A percentile compares a stretch with the other conserved stretches of the same genome.
Conservation (phyloP, 2,113 vertebrate genomes). For the Pelecanoides urinatrix region DNA sequence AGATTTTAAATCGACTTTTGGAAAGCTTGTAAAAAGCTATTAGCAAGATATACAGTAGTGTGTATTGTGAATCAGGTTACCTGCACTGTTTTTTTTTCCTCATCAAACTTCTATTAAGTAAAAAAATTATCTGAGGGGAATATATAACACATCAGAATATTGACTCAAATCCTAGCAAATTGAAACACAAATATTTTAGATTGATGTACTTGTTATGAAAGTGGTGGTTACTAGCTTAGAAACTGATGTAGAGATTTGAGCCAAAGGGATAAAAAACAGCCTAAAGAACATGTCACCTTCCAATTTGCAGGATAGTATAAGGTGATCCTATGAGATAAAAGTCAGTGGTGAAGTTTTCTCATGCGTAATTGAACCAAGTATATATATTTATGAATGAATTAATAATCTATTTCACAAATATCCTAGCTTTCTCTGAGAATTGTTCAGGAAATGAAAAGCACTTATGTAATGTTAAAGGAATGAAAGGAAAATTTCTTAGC, state of each 20-base stretch:
- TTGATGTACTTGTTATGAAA: neutral
- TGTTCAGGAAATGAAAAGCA: slow-evolving; percentile 57
- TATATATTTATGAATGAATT: neutral
- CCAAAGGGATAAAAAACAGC: neutral
- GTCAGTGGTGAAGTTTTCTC: neutral
- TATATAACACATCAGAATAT: neutral
- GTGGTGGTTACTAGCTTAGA: neutral
- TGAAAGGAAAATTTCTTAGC: slow-evolving; percentile 34
- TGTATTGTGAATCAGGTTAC: neutral
- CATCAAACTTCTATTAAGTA: neutral
- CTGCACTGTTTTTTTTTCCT: neutral
- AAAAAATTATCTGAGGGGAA: neutral
- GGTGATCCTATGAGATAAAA: neutral
- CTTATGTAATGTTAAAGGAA: slow-evolving; percentile 50
- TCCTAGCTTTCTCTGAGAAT: neutral
- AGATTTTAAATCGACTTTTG: neutral
- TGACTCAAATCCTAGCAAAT: neutral
- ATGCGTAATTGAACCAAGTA: neutral
- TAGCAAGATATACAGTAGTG: neutral
- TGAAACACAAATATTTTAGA: neutral
- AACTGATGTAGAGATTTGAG: neutral
- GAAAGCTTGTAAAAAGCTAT: neutral
- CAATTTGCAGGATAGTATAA: neutral
- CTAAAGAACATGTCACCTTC: neutral
- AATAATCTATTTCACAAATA: slow-evolving; percentile 18